Evolutionary conservation across 1,140 invertebrate species (phyloP).

Genomic region (Leptoteleia sp.): DNA sequence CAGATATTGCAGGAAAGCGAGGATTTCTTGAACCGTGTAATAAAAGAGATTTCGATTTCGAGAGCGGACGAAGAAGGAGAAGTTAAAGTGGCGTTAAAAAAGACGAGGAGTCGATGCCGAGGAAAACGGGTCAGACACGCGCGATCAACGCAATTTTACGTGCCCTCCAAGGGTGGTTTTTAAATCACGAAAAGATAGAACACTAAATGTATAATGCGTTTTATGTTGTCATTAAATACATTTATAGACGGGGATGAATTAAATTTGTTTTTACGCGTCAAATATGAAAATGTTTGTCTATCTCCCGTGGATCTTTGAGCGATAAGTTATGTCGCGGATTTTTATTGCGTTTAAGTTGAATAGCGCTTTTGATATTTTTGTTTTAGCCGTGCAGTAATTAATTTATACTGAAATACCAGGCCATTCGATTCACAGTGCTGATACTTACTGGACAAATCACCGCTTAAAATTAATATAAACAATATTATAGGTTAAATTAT

Average conservation of each 20-base stretch:
- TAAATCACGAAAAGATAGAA: slow-evolving; percentile 9
- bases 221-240: slow-evolving; percentile 6
- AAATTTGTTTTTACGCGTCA: too few species aligned
- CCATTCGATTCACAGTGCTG: too few species aligned
- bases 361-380: too few species aligned
- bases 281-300: too few species aligned
- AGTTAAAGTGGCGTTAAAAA: slow-evolving; percentile 31
- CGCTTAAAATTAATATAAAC: too few species aligned
- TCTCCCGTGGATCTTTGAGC: too few species aligned
- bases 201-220: slow-evolving; percentile 5
- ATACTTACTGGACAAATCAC: too few species aligned
- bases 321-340: too few species aligned
- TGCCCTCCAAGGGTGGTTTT: slow-evolving; percentile 25
- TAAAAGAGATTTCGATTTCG: slow-evolving; percentile 64
- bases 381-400: too few species aligned
- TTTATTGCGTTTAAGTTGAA: too few species aligned
- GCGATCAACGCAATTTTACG: slow-evolving; percentile 69
- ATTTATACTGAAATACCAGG: too few species aligned
- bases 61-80: slow-evolving; percentile 37
- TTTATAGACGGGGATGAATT: not conserved
- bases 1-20: slow-evolving; percentile 51
- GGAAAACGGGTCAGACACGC: slow-evolving; percentile 72
- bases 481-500: too few species aligned
- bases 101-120: slow-evolving; percentile 20
- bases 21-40: slow-evolving; percentile 63